Conservation (phyloP, 2,888 invertebrate genomes). For the Vesta saturnalis region DNA sequence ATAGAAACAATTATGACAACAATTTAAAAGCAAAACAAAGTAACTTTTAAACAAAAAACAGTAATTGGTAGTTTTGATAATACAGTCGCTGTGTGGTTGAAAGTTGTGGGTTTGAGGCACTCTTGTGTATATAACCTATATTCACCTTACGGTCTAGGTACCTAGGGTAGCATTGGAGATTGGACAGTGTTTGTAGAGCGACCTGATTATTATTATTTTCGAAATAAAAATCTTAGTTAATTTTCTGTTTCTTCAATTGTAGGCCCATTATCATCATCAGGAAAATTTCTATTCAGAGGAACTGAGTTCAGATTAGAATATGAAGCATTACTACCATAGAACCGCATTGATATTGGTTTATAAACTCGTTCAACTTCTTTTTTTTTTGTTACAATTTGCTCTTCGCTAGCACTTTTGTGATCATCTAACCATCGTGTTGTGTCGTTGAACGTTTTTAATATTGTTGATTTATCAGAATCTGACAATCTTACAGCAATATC, state of each 20-base stretch:
- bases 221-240: not conserved
- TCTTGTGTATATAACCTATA: no score
- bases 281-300: constrained; percentile 46
- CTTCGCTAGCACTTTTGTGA: constrained; percentile 68
- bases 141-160: no score
- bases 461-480: constrained; percentile 61
- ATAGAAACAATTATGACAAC: no score
- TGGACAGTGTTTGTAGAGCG: no score
- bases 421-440: constrained; percentile 73
- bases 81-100: no score
- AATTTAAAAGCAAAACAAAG: no score
- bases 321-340: constrained; percentile 44
- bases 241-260: constrained; percentile 50
- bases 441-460: constrained; percentile 65
- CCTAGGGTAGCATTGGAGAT: no score
- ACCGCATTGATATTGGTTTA: constrained; percentile 65
- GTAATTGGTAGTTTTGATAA: no score
- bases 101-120: no score
- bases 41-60: no score
- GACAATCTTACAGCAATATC: constrained; percentile 66
- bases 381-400: constrained; percentile 68
- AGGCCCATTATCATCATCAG: constrained; percentile 47
- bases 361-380: constrained; percentile 69
- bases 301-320: constrained; percentile 15
- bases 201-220: no score